Conservation (phyloP, 2,888 invertebrate genomes). For the Tyria jacobaeae region DNA sequence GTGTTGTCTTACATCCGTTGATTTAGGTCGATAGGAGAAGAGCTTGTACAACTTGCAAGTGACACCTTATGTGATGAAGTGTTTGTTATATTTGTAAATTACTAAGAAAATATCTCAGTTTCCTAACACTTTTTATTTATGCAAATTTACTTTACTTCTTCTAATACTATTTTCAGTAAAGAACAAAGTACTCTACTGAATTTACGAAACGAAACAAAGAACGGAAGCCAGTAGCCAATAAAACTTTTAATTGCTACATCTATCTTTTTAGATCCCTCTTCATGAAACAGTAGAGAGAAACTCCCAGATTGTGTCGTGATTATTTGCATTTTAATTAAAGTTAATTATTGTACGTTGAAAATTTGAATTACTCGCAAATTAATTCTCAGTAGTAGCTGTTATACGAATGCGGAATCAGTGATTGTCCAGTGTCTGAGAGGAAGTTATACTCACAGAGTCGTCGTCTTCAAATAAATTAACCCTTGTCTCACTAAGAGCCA, state of each 20-base stretch:
- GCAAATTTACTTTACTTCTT: neutral
- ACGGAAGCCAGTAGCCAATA: constrained; percentile 11
- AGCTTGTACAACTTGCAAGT: neutral
- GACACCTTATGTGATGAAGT: neutral
- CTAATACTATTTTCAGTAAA: neutral
- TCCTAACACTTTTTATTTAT: neutral
- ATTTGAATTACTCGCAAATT: constrained; percentile 31
- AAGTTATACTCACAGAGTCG: constrained; percentile 54
- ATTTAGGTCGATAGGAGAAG: neutral
- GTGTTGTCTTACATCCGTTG: neutral
- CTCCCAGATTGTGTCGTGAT: constrained; percentile 16
- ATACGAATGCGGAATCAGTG: constrained; percentile 45
- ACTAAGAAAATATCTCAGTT: neutral
- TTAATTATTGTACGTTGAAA: constrained; percentile 22
- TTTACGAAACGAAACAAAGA: constrained; percentile 2
- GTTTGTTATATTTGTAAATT: neutral
- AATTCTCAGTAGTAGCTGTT: constrained; percentile 28
- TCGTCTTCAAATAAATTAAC: constrained; percentile 72
- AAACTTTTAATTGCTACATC: constrained; percentile 24
- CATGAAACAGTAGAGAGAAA: constrained; percentile 17
- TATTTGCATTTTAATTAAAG: constrained; percentile 23
- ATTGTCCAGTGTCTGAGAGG: constrained; percentile 47
- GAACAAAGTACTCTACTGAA: constrained; percentile 3
- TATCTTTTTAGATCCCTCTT: constrained; percentile 11
- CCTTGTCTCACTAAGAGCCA: constrained; percentile 67